Base-by-base conservation (phyloP, 2,797 vertebrate species). In the Alca torda region DNA sequence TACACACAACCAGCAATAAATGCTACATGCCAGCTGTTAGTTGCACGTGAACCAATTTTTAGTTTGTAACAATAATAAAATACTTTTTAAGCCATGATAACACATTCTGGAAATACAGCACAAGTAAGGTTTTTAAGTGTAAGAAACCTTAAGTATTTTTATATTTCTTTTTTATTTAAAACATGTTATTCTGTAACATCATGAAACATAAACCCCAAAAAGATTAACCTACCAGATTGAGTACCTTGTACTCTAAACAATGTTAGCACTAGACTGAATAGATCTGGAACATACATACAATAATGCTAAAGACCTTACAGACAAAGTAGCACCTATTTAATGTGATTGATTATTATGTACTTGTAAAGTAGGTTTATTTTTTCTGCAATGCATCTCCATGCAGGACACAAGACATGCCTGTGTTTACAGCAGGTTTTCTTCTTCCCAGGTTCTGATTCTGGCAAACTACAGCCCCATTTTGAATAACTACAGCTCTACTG, bases 121-220 rank as follows among this genome's bases (percentile, higher is more conserved):
- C 17, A 26, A 57, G 11, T 19, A 82, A 72, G 21, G 4, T 21
- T 53, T 63, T 56, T 35, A 82, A 56, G 18, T 4, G 1, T 35
- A 70, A 63, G 61, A 69, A 74, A 72, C 1, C 26, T 0, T 37
- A 75, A 43, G 1, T 31, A 65, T 10, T 37, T 60, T 81, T 87
- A 89, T 96, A 87, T 85, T 70, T 96, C 65, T 90, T 68, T 84
- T 53, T 16, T 56, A 33, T 90, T 96, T 69, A 92, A 95, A 96
- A 93, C 16, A n/a, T 77, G 31, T 39, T 84, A 82, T 87, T 95
- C 92, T 84, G 63, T 57, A 96, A 70, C 74, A 89, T 57, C 76
- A 85, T 73, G 75, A 97, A 95, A 91, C 72, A 79, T 24, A 88
- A 91, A 56, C 89, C 80, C 92, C 76, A 91, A 87, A 95, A 93